phyloP scores from a whole-genome alignment of 2,113 vertebrate genomes.

The Labrus mixtus region DNA sequence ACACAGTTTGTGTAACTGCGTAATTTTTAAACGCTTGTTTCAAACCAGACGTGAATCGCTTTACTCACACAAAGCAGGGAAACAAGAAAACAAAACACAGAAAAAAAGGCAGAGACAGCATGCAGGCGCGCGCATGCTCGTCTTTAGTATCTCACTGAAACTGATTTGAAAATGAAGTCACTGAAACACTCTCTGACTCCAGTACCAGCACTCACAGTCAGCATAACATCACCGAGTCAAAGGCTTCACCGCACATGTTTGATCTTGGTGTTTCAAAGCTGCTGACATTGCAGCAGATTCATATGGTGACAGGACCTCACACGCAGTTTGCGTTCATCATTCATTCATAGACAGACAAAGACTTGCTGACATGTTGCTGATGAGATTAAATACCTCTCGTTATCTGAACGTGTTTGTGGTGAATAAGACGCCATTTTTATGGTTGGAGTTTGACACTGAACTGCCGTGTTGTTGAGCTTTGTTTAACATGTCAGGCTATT shows the following conservation, averaged over 20 bases:
- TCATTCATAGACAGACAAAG: conserved; percentile 30
- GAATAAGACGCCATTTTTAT: background rate
- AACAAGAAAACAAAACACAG: too few relatives aligned
- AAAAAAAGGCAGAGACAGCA: too few relatives aligned
- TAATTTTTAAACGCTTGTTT: background rate
- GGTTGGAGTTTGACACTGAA: background rate
- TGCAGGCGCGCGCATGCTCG: conserved; percentile 42
- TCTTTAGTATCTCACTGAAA: conserved; percentile 46
- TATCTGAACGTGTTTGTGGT: background rate
- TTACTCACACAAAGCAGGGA: too few relatives aligned
- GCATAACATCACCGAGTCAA: conserved; percentile 16
- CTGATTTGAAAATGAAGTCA: conserved; percentile 38
- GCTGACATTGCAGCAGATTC: conserved; percentile 23
- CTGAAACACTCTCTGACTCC: conserved; percentile 22
- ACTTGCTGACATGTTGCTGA: conserved; percentile 29
- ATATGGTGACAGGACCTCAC: conserved; percentile 30
- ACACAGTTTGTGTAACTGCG: conserved; percentile 15
- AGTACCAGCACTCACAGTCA: conserved; percentile 20
- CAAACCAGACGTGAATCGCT: too few relatives aligned
- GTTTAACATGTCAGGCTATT: too few relatives aligned
- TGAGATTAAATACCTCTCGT: conserved; percentile 1
- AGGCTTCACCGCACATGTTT: conserved; percentile 28
- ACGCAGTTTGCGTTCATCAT: conserved; percentile 29
- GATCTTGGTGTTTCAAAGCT: conserved; percentile 31
- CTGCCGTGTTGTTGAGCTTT: too few relatives aligned